phyloP scores from a whole-genome alignment of 2,888 invertebrate species.

The Caenorhabditis plicata region DNA sequence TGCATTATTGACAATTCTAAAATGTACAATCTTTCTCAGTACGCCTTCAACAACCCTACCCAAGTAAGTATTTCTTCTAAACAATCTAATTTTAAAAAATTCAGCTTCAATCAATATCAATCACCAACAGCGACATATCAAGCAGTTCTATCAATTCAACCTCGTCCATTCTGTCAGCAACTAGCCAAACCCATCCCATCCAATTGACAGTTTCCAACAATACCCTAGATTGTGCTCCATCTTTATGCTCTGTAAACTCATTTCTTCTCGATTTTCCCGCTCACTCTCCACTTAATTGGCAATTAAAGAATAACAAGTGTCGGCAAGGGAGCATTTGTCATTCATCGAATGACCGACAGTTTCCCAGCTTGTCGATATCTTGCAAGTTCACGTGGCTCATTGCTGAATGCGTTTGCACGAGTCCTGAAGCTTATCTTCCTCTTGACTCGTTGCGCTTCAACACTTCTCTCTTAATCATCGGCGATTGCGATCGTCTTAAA shows the following conservation, averaged over 20 bases:
- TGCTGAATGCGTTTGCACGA: conserved; percentile 21
- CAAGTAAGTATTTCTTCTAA: no score
- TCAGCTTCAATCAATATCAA: conserved; percentile 15
- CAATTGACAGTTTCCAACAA: conserved; percentile 26
- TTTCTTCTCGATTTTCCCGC: conserved; percentile 26
- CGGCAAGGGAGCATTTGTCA: conserved; percentile 15
- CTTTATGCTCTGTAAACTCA: conserved; percentile 23
- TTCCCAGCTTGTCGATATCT: conserved; percentile 13
- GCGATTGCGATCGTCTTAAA: conserved; percentile 10
- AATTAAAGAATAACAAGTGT: conserved; percentile 25
- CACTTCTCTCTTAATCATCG: conserved; percentile 8
- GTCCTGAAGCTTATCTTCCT: background rate
- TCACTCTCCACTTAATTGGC: conserved; percentile 22
- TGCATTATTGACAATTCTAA: no score
- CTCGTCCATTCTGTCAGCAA: conserved; percentile 7
- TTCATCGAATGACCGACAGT: conserved; percentile 3
- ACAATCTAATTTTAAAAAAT: background rate
- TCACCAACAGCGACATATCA: conserved; percentile 22
- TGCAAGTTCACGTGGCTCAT: conserved; percentile 16
- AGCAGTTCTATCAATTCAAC: conserved; percentile 3
- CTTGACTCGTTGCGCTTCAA: background rate
- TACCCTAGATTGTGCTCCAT: conserved; percentile 24
- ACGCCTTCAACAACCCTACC: no score
- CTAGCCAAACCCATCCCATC: conserved; percentile 13
- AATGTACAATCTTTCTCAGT: no score